A percentile compares a stretch with the other conserved stretches of the same genome.
These are phyloP conservation scores for Euwallacea similis DNA, from an alignment of 1,140 invertebrate genomes.

Conservation along the genomic window DNA sequence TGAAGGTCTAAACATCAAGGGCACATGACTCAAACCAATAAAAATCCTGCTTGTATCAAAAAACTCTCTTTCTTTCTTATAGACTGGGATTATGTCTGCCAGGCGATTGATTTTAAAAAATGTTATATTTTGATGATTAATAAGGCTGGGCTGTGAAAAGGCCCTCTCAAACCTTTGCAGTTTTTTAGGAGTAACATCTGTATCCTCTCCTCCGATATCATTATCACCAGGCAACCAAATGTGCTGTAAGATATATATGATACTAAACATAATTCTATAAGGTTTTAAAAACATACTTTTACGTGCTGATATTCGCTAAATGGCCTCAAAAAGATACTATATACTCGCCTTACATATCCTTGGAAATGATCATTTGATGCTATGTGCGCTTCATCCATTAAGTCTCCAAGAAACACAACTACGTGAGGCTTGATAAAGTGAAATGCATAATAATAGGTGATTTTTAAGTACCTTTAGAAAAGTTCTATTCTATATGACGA, in stretches of 20 bases:
- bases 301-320: constrained; percentile 49
- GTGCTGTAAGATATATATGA: constrained; percentile 60
- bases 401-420: constrained; percentile 87
- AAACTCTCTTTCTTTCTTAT: constrained; percentile 60
- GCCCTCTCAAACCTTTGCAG: constrained; percentile 75
- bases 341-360: constrained; percentile 69
- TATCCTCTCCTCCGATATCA: constrained; percentile 88
- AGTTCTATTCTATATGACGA: neutral
- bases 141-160: constrained; percentile 69
- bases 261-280: neutral
- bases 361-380: constrained; percentile 69
- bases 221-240: constrained; percentile 92
- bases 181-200: constrained; percentile 74
- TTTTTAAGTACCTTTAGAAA: constrained; percentile 68
- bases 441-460: constrained; percentile 75
- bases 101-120: constrained; percentile 74
- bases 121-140: constrained; percentile 62
- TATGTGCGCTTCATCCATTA: constrained; percentile 89
- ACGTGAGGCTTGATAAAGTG: constrained; percentile 78
- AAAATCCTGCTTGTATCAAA: constrained; percentile 65
- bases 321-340: constrained; percentile 67
- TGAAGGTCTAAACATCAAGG: constrained; percentile 65
- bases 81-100: constrained; percentile 56
- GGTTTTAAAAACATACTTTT: constrained; percentile 28
- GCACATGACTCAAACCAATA: constrained; percentile 72